phyloP scores from a whole-genome alignment of 2,113 vertebrate genomes.

The Brevimyrus niger region DNA sequence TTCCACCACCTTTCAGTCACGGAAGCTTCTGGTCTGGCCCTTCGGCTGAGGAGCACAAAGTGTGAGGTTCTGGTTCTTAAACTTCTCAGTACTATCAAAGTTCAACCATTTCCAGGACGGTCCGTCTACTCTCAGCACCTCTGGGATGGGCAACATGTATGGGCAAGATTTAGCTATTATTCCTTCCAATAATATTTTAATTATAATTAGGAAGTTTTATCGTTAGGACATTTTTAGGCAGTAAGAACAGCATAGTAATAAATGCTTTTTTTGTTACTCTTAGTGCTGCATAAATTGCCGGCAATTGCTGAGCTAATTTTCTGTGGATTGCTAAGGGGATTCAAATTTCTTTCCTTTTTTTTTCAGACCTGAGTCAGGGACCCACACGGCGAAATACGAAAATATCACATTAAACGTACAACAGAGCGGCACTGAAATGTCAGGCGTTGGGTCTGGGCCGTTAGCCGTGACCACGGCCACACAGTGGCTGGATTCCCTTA shows the following conservation, averaged over 20 bases:
- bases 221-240: neutral
- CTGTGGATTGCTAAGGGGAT: slow-evolving; percentile 9
- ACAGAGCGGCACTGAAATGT: neutral
- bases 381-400: neutral
- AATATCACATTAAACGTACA: neutral
- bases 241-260: neutral
- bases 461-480: slow-evolving; percentile 39
- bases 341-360: neutral
- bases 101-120: neutral
- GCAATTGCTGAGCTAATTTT: slow-evolving; percentile 18
- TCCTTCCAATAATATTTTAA: neutral
- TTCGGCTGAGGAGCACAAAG: neutral
- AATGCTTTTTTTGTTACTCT: slow-evolving; percentile 9
- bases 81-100: neutral
- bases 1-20: neutral
- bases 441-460: slow-evolving; percentile 28
- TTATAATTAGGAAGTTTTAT: slow-evolving; percentile 11
- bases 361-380: neutral
- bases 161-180: neutral
- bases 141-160: neutral
- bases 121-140: neutral
- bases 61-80: neutral
- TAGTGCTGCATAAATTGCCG: slow-evolving; percentile 6
- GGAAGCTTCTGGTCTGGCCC: neutral
- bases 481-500: slow-evolving; percentile 20